Percentiles rank a stretch among this genome's conserved stretches.
These are phyloP conservation scores for Eumaeus atala DNA, from an alignment of 1,140 invertebrate species.

Conservation along the genomic window DNA sequence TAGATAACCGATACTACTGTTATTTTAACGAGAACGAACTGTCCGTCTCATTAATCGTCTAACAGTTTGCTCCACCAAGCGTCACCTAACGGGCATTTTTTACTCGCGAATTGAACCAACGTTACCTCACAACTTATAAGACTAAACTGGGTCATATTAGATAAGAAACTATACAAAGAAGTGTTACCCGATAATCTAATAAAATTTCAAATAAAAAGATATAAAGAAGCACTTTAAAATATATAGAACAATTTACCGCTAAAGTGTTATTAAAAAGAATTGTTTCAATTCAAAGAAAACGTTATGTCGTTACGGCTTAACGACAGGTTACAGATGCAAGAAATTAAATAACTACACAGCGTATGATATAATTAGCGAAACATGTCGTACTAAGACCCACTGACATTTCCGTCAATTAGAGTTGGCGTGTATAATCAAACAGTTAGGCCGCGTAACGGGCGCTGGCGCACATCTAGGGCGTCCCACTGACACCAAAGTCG, in stretches of 20 bases:
- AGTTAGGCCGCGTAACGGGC: conserved; percentile 53
- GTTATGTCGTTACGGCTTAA: too few relatives aligned
- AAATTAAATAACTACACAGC: too few relatives aligned
- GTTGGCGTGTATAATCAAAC: conserved; percentile 45
- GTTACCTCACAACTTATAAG: conserved; percentile 20
- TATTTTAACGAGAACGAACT: conserved; percentile 17
- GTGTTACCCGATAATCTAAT: not conserved
- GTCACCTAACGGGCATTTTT: conserved; percentile 32
- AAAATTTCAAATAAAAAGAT: not conserved
- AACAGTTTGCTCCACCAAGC: conserved; percentile 33
- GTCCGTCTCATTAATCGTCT: conserved; percentile 27
- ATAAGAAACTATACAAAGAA: conserved; percentile 9
- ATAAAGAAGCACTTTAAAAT: too few relatives aligned
- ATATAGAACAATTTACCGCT: too few relatives aligned
- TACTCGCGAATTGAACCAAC: conserved; percentile 26
- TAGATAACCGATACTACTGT: conserved; percentile 13
- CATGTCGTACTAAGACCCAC: conserved; percentile 16
- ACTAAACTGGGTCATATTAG: conserved; percentile 8
- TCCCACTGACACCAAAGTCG: conserved; percentile 53
- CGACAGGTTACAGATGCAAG: too few relatives aligned
- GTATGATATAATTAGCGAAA: not conserved
- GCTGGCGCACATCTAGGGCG: conserved; percentile 51
- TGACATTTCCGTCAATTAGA: conserved; percentile 49
- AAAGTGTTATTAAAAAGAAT: too few relatives aligned
- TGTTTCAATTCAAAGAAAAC: too few relatives aligned